Percentiles rank a stretch among this genome's conserved stretches.
These are phyloP conservation scores for Sarcophaga variegata DNA, from an alignment of 2,888 invertebrate species.

Conservation along the genomic window DNA sequence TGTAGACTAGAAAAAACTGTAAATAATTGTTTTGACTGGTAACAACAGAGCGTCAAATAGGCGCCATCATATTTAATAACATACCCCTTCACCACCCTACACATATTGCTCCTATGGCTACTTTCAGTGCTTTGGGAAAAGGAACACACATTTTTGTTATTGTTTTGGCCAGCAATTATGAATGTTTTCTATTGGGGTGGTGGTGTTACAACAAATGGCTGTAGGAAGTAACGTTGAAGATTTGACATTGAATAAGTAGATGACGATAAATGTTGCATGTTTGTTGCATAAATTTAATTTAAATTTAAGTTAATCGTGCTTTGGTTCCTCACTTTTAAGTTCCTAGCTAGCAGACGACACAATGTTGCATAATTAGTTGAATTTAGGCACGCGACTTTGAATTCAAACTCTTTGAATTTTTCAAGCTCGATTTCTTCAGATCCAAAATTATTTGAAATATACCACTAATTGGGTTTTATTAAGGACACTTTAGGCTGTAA, in stretches of 20 bases:
- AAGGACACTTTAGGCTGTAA: too few species aligned
- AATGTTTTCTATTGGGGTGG: constrained; percentile 23
- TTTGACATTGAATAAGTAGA: not conserved
- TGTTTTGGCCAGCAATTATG: constrained; percentile 49
- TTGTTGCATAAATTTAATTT: not conserved
- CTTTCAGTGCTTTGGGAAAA: not conserved
- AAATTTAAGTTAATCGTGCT: too few species aligned
- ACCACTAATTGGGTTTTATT: too few species aligned
- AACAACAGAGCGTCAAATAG: constrained; percentile 64
- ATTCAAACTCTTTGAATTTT: too few species aligned
- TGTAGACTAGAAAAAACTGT: constrained; percentile 39
- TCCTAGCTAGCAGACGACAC: too few species aligned
- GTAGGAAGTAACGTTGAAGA: not conserved
- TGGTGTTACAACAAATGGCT: not conserved
- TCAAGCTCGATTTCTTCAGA: too few species aligned
- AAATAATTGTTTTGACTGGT: constrained; percentile 68
- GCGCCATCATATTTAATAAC: constrained; percentile 56
- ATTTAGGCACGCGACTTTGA: too few species aligned
- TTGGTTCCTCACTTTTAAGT: too few species aligned
- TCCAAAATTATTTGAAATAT: too few species aligned
- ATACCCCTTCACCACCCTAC: not conserved
- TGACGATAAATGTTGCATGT: not conserved
- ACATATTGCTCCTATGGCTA: constrained; percentile 12
- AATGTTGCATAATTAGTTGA: too few species aligned
- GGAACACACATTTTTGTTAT: constrained; percentile 26